Base-by-base conservation (phyloP, 1,140 invertebrate species). In the Pachyrhynchus sulphureomaculatus region DNA sequence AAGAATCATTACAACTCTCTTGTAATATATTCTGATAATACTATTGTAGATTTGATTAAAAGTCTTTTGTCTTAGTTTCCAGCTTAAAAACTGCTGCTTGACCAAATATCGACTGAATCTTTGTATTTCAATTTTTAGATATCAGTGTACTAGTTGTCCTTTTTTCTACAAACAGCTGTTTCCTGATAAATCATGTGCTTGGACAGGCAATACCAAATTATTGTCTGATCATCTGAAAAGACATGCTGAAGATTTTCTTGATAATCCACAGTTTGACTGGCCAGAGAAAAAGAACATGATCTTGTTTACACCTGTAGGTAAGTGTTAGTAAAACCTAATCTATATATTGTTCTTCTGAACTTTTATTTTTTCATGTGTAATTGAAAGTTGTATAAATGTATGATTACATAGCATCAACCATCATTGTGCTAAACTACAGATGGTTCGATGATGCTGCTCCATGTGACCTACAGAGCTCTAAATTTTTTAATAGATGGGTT, bases 221-320 rank as follows among this genome's bases (percentile, higher is more conserved):
- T 18, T 60, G 15, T 12, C 36, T 18, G 34, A 57, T 6, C 58
- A 62, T 29, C 10, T 65, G 4, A 44, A 56, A 37, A 10, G 32
- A 0, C 57, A 65, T 56, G 8, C 44, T 15, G 58, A 57, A 8
- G 34, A 3, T 2, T 51, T 57, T 32, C 29, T 62, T 12, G 39
- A 61, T 37, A 39, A 58, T 18, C 64, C 58, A 12, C 33, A 57
- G n/a, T 57, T 62, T 29, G 58, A 62, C 13, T 45, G 42, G 53
- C 32, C 29, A 26, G n/a, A 26, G 1, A 18, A 26, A 4, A 20
- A 56, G 39, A 57, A 57, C 29, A 24, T 9, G 24, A 52, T 65
- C 13, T 65, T 61, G 51, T 62, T 65, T 56, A 65, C 58, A 13
- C 13, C 23, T 15, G 58, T 58, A 21, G 44, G 55, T 39, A 42